Evolutionary conservation across 37 sponge, comb jelly and placozoan species (phyloP), one percentile per base, ranked within the genome.

Genomic region (Cliona cf. orientalis): DNA sequence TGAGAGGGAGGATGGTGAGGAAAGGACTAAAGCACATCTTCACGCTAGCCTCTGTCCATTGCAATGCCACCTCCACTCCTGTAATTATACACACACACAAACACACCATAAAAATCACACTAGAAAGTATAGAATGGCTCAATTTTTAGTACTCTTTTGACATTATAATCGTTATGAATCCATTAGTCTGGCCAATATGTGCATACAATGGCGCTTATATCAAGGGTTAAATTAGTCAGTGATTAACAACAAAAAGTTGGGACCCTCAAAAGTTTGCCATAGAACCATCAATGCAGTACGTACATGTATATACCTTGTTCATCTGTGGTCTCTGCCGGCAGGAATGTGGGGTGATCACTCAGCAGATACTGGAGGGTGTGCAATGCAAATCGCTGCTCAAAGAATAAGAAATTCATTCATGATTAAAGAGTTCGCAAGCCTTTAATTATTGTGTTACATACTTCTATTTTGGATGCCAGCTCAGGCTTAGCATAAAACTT

Each of bases 1-100:
- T 99, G 69, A 92, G 91, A 28, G 99, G 95, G 40, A 99, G 87
- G 7, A 99, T 82, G 14, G 91, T 75, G 34, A 97, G 78, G 76
- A 96, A 99, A 2, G 94, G 91, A 14, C 75, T 80, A 34, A 94
- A 66, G 66, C 93, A 94, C 28, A 87, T 74, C 42, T 83, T 93
- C 62, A 95, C 88, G 59, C 84, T 69, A n/a, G 82, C 89, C 29
- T 97, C 97, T 35, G 69, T 95, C 96, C 96, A 95, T 53, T 95
- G 87, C 29, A 60, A 39, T 23, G 90, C 83, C 35, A 89, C 81
- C 69, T 85, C 92, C 89, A 23, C 19, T 3, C 26, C 36, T 31
- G 46, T 37, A 31, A 86, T 56, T 12, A 44, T 45, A 74, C 75
- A 46, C 25, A 58, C 41, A 3, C 26, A 56, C 21, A 29, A 42